Evolutionary conservation across 92 coral and sea anemone genomes (phyloP), one percentile per base, ranked within the genome.

Genomic region (Galaxea fascicularis): DNA sequence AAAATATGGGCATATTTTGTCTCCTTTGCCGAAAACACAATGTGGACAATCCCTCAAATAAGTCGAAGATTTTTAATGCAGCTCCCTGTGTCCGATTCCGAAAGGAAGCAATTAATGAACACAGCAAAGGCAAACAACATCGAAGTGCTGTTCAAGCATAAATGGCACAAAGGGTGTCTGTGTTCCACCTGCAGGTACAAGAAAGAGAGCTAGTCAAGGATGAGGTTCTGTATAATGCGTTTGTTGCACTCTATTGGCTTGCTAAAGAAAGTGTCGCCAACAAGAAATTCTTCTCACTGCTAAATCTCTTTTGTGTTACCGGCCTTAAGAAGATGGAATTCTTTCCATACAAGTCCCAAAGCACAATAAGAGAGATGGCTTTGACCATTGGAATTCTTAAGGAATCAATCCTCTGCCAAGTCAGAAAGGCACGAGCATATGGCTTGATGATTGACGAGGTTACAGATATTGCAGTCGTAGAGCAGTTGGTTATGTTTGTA

Each of bases 161-260:
- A 80, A 80, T 80, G 85, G 77, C 76, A 54, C 85, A 80, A 21
- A 79, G 74, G 60, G 84, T 79, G 84, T 79, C 63, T 11, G 74
- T 79, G 84, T 79, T 79, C 73, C 84, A 79, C 75, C 22, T 24
- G 73, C 73, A 83, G 80, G 71, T 72, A 49, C 63, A 83, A 73
- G 87, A 73, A 83, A 83, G 80, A 65, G 76, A 83, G 73, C 62
- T 73, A 72, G 87, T 59, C 80, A 60, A 73, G 64, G 80, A 83
- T 83, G 87, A 73, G 49, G 87, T 83, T 53, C 52, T 85, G 83
- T 77, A 76, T 70, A 85, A 76, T 47, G 89, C 89, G 12, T 85
- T 76, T 85, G 76, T 41, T 27, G 82, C 76, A 49, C 31, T 67
- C 18, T 85, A 76, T 65, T 85, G 74, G 82, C 76, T 85, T 58